Percentiles rank a stretch among this genome's conserved stretches.
These are phyloP conservation scores for Phaedon cochleariae DNA, from an alignment of 2,888 invertebrate species.

Conservation along the genomic window DNA sequence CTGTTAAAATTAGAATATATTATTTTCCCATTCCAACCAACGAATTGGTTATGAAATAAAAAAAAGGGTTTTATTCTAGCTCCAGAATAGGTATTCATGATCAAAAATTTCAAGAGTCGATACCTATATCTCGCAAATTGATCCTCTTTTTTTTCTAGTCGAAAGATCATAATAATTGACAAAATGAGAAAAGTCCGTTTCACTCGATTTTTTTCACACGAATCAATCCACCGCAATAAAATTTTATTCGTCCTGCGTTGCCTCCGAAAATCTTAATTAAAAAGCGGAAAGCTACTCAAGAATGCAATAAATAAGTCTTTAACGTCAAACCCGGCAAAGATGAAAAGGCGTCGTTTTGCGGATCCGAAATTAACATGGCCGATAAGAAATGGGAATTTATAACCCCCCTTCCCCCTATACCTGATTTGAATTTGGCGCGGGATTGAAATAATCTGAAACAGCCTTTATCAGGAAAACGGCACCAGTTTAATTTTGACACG, in stretches of 20 bases:
- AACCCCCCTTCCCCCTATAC: constrained; percentile 25
- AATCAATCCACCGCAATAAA: constrained; percentile 18
- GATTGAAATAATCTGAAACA: constrained; percentile 45
- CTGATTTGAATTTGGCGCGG: constrained; percentile 34
- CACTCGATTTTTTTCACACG: neutral
- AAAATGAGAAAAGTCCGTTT: neutral
- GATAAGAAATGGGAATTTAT: constrained; percentile 48
- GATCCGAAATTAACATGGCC: constrained; percentile 40
- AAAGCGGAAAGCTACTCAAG: constrained; percentile 42
- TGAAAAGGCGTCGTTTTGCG: constrained; percentile 38
- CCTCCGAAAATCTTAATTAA: constrained; percentile 47
- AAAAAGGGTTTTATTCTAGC: too few relatives aligned
- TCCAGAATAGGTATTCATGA: too few relatives aligned
- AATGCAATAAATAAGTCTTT: constrained; percentile 48
- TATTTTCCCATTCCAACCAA: too few relatives aligned
- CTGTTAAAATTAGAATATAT: too few relatives aligned
- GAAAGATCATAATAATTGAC: too few relatives aligned
- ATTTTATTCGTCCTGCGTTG: constrained; percentile 40
- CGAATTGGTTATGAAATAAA: too few relatives aligned
- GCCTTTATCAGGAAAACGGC: constrained; percentile 43
- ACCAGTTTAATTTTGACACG: constrained; percentile 42
- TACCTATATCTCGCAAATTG: too few relatives aligned
- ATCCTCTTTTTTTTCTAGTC: too few relatives aligned
- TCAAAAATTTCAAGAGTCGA: too few relatives aligned
- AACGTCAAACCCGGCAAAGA: constrained; percentile 42